Conservation (phyloP, 2,113 vertebrate species). For the Melanocharis versteri region DNA sequence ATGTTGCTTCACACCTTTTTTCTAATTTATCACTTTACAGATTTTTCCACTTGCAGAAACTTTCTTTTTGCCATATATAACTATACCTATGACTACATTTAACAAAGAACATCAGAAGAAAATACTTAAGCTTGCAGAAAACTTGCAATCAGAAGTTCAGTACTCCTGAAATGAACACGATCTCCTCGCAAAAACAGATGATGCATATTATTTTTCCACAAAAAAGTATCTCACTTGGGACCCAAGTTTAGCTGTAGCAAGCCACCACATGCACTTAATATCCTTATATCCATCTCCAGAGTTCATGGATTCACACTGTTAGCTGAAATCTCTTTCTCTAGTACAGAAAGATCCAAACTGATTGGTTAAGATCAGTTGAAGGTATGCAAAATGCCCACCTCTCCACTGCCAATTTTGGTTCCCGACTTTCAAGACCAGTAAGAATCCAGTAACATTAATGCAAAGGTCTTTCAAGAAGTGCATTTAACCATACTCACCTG, state of each 20-base stretch:
- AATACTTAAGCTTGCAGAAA: background rate
- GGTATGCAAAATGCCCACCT: background rate
- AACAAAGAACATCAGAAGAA: background rate
- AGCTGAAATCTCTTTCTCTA: background rate
- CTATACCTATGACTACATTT: background rate
- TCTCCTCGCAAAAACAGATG: background rate
- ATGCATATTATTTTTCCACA: background rate
- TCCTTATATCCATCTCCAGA: background rate
- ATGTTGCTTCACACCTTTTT: background rate
- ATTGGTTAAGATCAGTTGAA: background rate
- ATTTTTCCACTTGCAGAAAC: background rate
- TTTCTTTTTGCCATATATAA: background rate
- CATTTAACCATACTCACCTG: slow-evolving; percentile 75
- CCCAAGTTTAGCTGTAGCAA: background rate
- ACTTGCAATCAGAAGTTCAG: background rate
- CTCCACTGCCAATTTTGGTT: background rate
- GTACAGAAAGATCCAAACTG: background rate
- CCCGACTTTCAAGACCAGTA: background rate
- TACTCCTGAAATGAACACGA: background rate
- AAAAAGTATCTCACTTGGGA: background rate
- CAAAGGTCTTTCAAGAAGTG: background rate
- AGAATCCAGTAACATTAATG: background rate
- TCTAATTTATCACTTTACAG: background rate
- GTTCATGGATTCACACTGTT: background rate
- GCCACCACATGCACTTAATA: background rate